Conservation (phyloP, 2,797 vertebrate species). For the Alfaro cultratus region DNA sequence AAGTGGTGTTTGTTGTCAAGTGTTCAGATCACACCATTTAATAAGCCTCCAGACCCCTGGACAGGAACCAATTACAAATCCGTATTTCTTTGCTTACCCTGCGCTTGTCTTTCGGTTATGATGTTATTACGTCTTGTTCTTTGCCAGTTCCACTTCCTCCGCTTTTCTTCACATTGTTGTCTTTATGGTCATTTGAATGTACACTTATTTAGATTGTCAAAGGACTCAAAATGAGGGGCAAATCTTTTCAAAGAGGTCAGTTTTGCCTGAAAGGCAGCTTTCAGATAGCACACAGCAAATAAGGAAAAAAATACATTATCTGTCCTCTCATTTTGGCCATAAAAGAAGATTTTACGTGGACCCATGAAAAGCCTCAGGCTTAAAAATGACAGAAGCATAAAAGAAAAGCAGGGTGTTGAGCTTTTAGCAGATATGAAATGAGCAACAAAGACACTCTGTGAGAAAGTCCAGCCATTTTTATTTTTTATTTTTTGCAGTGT, state of each 20-base stretch:
- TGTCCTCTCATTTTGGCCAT: constrained; percentile 54
- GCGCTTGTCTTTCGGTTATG: neutral
- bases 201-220: constrained; percentile 10
- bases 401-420: constrained; percentile 35
- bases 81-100: constrained; percentile 11
- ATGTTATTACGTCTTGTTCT: neutral
- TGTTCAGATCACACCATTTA: constrained; percentile 65
- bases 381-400: constrained; percentile 37
- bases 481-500: constrained; percentile 20
- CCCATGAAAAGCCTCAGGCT: constrained; percentile 32
- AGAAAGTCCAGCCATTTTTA: constrained; percentile 32
- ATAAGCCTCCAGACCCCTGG: constrained; percentile 63
- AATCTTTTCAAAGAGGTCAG: neutral
- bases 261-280: constrained; percentile 26
- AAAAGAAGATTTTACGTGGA: constrained; percentile 59
- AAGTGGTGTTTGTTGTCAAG: constrained; percentile 64
- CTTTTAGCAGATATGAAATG: constrained; percentile 33
- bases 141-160: neutral
- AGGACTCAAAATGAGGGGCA: constrained; percentile 11
- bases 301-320: constrained; percentile 31
- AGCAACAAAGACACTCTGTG: constrained; percentile 41
- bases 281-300: constrained; percentile 21
- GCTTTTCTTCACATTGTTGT: neutral
- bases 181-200: constrained; percentile 9
- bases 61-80: constrained; percentile 55